Evolutionary conservation across 2,888 invertebrate genomes (phyloP), one percentile per base, ranked within the genome.

Genomic region (Atrina japonica): DNA sequence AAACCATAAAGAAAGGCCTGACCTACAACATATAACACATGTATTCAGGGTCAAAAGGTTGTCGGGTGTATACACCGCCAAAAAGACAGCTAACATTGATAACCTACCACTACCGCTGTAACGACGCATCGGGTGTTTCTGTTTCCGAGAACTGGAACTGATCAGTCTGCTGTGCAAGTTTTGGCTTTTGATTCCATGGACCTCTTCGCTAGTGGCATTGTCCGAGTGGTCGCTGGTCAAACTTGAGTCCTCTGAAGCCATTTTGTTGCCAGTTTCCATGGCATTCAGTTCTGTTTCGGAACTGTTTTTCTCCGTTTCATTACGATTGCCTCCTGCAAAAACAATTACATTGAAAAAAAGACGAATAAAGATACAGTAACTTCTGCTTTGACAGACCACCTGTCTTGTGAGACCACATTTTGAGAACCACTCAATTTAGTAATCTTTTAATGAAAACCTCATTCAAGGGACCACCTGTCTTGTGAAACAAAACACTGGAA

Each of bases 101-200:
- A n/a, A 35, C 35, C 11, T 53, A 16, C 63, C 66, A 52, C 72
- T 74, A 1, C 81, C 79, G 61, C 83, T 83, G 60, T 78, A 80
- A 7, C 87, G 75, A 43, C 87, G 66, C 85, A 85, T 86, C 11
- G 87, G 87, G 73, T 85, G 82, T n/a, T 83, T 74, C 77, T 87
- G 87, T 69, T 87, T 87, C 6, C 87, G 81, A 6, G 81, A 78
- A 47, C 82, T 83, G 0, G 83, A 80, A 2, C 85, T 81, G 64
- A 85, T 82, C 82, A 86, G 79, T 27, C 83, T 66, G 2, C 83
- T 77, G 76, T 87, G 84, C 7, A 87, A 78, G 66, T 87, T 87
- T 68, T 77, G 77, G 1, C 83, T 78, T 60, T 81, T 83, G n/a
- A 87, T 86, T 21, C 77, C 77, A 3, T 75, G 68, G 14, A 43